phyloP scores from a whole-genome alignment of 2,888 invertebrate genomes.

The Steromphala cineraria region DNA sequence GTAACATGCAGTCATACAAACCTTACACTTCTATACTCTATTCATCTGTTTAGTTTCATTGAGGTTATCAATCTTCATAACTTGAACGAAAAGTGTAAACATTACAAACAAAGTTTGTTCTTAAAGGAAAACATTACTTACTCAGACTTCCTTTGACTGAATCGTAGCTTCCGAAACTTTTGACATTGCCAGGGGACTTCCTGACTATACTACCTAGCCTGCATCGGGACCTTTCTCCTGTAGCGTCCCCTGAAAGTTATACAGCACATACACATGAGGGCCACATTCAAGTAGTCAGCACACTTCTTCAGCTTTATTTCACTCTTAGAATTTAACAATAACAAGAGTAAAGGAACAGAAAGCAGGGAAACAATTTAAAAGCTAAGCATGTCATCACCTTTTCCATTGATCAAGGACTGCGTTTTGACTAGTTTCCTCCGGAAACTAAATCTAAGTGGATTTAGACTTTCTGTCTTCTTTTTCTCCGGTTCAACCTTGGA shows the following conservation, averaged over 20 bases:
- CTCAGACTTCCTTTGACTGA: constrained; percentile 61
- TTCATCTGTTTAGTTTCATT: neutral
- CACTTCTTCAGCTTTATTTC: no score
- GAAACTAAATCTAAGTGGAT: constrained; percentile 53
- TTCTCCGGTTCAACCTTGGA: constrained; percentile 23
- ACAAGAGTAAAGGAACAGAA: no score
- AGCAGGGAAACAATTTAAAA: no score
- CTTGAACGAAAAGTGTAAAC: neutral
- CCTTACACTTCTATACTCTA: neutral
- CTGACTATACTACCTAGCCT: constrained; percentile 82
- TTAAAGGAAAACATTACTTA: constrained; percentile 38
- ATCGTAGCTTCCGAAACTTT: constrained; percentile 46
- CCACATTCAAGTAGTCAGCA: no score
- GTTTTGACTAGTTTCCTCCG: constrained; percentile 33
- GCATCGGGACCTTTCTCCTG: constrained; percentile 74
- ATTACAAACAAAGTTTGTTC: neutral
- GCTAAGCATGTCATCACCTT: neutral
- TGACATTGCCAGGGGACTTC: constrained; percentile 68
- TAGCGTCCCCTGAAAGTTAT: no score
- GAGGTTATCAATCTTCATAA: neutral
- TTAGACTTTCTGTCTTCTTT: constrained; percentile 49
- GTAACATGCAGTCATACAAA: constrained; percentile 46
- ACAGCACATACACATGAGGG: no score
- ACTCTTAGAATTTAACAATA: no score
- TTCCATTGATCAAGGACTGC: neutral